Base-by-base conservation (phyloP, 1,140 invertebrate species). In the Asobara japonica region DNA sequence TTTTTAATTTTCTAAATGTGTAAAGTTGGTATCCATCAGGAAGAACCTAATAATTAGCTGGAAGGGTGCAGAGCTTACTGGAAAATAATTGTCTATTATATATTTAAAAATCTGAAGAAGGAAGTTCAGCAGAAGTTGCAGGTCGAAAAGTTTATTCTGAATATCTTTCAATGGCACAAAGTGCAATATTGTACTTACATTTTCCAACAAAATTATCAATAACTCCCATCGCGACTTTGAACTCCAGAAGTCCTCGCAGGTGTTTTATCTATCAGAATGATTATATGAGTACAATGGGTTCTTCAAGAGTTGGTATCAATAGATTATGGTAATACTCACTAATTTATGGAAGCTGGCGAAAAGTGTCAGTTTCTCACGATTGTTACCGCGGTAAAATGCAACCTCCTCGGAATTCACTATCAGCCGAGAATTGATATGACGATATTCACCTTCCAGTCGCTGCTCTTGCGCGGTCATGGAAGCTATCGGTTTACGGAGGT, bases 361-460 rank as follows among this genome's bases (percentile, higher is more conserved):
- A 4, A 99, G 87, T 0, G 94, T 98, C 18, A 94, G 84, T 84
- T 97, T 95, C 86, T 99, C 98, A 33, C 95, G 91, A 51, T 90
- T 89, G 79, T 97, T 97, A 76, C 97, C 97, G 87, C 97, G 91
- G 85, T 99, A 99, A 87, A 99, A 99, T 2, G 98, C 97, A 73
- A 99, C 92, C 89, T 99, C 98, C 88, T 99, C 98, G 18, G 97
- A 96, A 86, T 99, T 98, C 0, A 96, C 97, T 48, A 99, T 99
- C 3, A 99, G 88, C 29, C 98, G 89, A 6, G 97, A 97, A 86
- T 99, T 98, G 20, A 99, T 96, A 82, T 96, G 98, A 82, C 98
- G 91, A 86, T 97, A 98, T 90, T 99, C 97, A 73, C 98, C 98
- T 89, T 99, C 98, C 8, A 99, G 86, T 84, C 96, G 95, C 87